These are phyloP conservation scores for Melanchra persicariae DNA, from an alignment of 2,888 invertebrate species.

Conservation along the genomic window DNA sequence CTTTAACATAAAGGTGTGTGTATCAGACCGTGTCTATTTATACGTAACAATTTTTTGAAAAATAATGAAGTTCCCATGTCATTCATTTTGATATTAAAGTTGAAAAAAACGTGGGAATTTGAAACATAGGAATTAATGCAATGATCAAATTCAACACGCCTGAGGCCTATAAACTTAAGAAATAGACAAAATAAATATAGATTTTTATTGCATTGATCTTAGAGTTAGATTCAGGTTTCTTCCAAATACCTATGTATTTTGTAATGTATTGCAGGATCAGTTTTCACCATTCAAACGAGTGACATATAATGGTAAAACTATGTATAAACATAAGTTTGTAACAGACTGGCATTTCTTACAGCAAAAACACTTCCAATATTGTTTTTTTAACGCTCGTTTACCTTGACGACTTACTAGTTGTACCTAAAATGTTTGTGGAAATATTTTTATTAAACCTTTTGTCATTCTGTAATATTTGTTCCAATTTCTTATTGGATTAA, in stretches of 20 bases:
- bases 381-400: conserved; percentile 6
- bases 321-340: conserved; percentile 23
- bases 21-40: conserved; percentile 58
- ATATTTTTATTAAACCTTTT: not conserved
- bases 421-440: conserved; percentile 7
- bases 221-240: conserved; percentile 45
- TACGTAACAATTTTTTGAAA: conserved; percentile 58
- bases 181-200: conserved; percentile 44
- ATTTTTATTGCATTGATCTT: conserved; percentile 43
- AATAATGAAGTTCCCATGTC: conserved; percentile 66
- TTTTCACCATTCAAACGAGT: conserved; percentile 26
- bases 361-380: not conserved
- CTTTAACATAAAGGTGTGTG: conserved; percentile 56
- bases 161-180: conserved; percentile 54
- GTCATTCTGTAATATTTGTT: not conserved
- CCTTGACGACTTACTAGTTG: conserved; percentile 19
- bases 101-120: conserved; percentile 38
- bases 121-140: conserved; percentile 22
- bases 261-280: conserved; percentile 1
- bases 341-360: conserved; percentile 1
- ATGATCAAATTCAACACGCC: conserved; percentile 45
- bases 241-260: conserved; percentile 30
- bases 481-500: conserved; percentile 10
- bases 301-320: conserved; percentile 16
- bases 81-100: conserved; percentile 46